Evolutionary conservation across 2,888 invertebrate genomes (phyloP), one percentile per base, ranked within the genome.

Genomic region (Drosophila paracracens): DNA sequence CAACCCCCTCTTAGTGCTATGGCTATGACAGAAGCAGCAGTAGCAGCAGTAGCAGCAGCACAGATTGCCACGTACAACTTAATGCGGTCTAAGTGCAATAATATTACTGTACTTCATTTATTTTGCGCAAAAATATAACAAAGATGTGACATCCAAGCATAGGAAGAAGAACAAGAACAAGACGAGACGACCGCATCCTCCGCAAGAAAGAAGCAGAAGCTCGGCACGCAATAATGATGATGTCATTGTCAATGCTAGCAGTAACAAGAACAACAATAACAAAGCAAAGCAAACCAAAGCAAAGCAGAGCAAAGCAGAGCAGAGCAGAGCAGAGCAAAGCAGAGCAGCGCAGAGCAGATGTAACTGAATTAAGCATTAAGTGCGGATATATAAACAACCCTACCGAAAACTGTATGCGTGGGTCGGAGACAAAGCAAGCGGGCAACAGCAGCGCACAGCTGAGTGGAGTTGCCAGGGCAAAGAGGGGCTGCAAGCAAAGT

Each of bases 31-130:
- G 33, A 57, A 61, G 66, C 66, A 68, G 63, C 53, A 59, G 56
- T 51, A 58, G 27, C 61, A 64, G 46, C 54, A 66, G 33, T 29
- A 54, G 36, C 68, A 66, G 33, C 67, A 76, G 88, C 88, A 82
- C 83, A 88, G 83, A 88, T 91, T 91, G 90, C 91, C 88, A 88
- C 91, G 90, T 91, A 90, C 90, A 85, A 78, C 81, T 89, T 89
- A 89, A 89, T 91, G 91, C 86, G 91, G 81, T 89, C 91, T 91
- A 89, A 89, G 89, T 89, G 89, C 91, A 89, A 89, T 91, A 89
- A 89, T 91, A 89, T 89, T 89, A 91, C 91, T 91, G 83, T 89
- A 83, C 88, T 91, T 92, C 91, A 91, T 91, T 92, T 91, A 90
- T 91, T 91, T 84, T 83, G 86, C 77, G 86, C 91, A 88, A 90